Conservation (phyloP, 1,140 invertebrate genomes). For the Drosophila guanche region DNA sequence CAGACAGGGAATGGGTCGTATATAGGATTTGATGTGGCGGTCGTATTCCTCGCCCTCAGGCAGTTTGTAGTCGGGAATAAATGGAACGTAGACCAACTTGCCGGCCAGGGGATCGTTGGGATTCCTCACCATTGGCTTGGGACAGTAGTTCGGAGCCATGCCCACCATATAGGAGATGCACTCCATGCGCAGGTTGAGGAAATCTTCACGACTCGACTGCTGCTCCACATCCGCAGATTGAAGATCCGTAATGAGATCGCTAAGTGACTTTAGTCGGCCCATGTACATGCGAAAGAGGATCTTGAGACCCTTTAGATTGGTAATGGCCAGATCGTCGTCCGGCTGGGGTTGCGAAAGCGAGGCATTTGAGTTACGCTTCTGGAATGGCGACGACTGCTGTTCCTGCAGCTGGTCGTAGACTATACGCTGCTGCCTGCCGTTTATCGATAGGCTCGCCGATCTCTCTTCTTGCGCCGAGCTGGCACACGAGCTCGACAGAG, state of each 20-base stretch:
- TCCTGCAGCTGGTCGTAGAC: constrained; percentile 79
- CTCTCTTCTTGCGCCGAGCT: constrained; percentile 74
- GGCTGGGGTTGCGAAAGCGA: constrained; percentile 64
- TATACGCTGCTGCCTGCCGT: constrained; percentile 70
- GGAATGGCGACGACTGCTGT: constrained; percentile 66
- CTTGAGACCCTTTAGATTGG: constrained; percentile 76
- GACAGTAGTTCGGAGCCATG: constrained; percentile 65
- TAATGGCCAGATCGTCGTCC: constrained; percentile 59
- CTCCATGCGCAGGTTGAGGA: constrained; percentile 74
- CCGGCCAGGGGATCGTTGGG: constrained; percentile 37
- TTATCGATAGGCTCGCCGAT: constrained; percentile 46
- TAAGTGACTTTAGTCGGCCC: constrained; percentile 72
- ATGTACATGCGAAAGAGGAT: constrained; percentile 83
- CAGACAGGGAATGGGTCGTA: constrained; percentile 74
- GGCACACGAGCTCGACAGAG: constrained; percentile 72
- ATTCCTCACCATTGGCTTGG: constrained; percentile 48
- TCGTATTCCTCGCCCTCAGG: constrained; percentile 65
- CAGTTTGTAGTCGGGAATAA: constrained; percentile 78
- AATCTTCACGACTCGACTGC: constrained; percentile 66
- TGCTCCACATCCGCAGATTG: constrained; percentile 78
- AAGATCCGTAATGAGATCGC: constrained; percentile 76
- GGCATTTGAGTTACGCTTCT: constrained; percentile 69
- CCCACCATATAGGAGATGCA: constrained; percentile 77
- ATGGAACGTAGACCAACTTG: constrained; percentile 71
- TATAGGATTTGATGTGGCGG: constrained; percentile 66